A percentile compares a stretch with the other conserved stretches of the same genome.
Evolutionary conservation across 1,140 invertebrate species (phyloP).

Genomic region (Formica exsecta): DNA sequence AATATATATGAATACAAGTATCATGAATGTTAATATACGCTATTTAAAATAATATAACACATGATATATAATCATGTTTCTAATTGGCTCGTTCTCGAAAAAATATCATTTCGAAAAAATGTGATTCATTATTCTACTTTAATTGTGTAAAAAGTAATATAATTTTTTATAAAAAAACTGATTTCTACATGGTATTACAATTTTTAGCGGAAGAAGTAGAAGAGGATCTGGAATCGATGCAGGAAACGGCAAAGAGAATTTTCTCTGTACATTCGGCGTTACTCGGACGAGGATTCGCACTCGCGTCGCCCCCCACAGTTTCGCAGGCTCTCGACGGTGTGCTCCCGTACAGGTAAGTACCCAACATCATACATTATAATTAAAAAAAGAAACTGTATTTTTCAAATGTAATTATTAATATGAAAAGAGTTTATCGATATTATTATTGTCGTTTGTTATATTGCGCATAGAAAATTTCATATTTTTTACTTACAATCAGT

Average conservation of each 20-base stretch:
- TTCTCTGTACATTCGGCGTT: constrained; percentile 91
- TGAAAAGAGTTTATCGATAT: not conserved
- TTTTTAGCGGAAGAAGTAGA: constrained; percentile 90
- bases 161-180: not conserved
- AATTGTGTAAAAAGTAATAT: constrained; percentile 29
- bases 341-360: constrained; percentile 93
- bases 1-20: not conserved
- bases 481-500: constrained; percentile 10
- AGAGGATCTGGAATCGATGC: constrained; percentile 90
- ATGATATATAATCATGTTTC: not conserved
- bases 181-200: not conserved
- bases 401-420: not conserved
- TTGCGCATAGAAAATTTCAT: not conserved
- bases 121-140: not conserved
- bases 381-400: constrained; percentile 49
- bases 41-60: not conserved
- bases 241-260: constrained; percentile 91
- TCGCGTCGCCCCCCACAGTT: constrained; percentile 94
- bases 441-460: constrained; percentile 2
- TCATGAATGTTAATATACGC: not conserved
- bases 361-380: constrained; percentile 8
- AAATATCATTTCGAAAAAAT: too few species aligned
- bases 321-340: constrained; percentile 96
- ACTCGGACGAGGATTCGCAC: constrained; percentile 96
- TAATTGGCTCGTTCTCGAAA: not conserved